Conservation (phyloP, 2,888 invertebrate genomes). For the Lithophane ornitopus region DNA sequence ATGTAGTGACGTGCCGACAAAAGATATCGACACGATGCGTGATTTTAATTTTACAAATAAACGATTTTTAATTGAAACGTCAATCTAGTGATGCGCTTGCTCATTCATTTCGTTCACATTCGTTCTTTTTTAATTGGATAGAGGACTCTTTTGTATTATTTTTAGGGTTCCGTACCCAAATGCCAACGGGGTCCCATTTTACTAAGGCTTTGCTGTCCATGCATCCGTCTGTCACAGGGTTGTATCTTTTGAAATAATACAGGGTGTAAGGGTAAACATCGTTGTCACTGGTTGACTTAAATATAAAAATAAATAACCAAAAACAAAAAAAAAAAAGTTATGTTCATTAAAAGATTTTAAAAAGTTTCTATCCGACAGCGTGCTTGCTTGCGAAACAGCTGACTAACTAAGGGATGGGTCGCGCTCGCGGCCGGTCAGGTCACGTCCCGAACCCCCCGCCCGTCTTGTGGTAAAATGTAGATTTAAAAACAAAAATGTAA, state of each 20-base stretch:
- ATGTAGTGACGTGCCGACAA: slow-evolving; percentile 77
- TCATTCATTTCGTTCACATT: slow-evolving; percentile 43
- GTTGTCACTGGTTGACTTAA: too few relatives aligned
- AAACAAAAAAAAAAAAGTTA: too few relatives aligned
- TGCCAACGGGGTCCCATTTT: neutral
- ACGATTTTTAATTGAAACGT: slow-evolving; percentile 83
- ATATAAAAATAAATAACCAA: too few relatives aligned
- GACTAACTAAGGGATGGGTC: too few relatives aligned
- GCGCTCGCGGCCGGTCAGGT: too few relatives aligned
- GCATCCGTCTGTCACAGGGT: neutral
- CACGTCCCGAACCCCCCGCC: too few relatives aligned
- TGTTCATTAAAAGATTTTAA: too few relatives aligned
- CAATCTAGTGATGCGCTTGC: slow-evolving; percentile 73
- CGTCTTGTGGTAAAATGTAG: too few relatives aligned
- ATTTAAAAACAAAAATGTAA: too few relatives aligned
- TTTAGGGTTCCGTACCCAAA: neutral
- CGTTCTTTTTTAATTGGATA: slow-evolving; percentile 43
- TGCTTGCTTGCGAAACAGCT: too few relatives aligned
- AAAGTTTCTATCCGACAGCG: too few relatives aligned
- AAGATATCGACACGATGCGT: slow-evolving; percentile 72
- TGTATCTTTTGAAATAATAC: neutral
- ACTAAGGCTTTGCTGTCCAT: neutral
- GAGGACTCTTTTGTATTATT: slow-evolving; percentile 26
- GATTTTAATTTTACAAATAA: slow-evolving; percentile 77
- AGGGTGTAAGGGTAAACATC: too few relatives aligned